Evolutionary conservation across 2,888 invertebrate species (phyloP).

Genomic region (Perdita meconis): DNA sequence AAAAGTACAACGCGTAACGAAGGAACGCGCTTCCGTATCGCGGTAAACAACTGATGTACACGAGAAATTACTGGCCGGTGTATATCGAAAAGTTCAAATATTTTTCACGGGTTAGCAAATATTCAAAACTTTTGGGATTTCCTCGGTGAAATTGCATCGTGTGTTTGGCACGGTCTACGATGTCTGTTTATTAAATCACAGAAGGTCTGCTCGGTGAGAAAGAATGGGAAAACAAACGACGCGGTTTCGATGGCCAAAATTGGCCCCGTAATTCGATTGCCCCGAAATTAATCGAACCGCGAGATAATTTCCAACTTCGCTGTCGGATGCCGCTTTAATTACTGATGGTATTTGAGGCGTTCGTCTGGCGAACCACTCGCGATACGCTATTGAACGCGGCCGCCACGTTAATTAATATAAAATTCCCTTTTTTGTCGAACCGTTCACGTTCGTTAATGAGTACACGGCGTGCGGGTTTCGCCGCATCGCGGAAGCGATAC

Average conservation of each 20-base stretch:
- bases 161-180: neutral
- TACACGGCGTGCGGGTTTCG: neutral
- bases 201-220: neutral
- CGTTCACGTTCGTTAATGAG: constrained; percentile 1
- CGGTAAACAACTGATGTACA: constrained; percentile 16
- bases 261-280: constrained; percentile 53
- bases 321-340: constrained; percentile 45
- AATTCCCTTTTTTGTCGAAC: constrained; percentile 19
- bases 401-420: constrained; percentile 35
- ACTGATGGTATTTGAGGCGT: constrained; percentile 38
- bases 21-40: neutral
- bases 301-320: constrained; percentile 23
- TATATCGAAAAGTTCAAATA: no score
- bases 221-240: neutral
- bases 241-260: constrained; percentile 24
- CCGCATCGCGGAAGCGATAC: neutral
- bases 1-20: constrained; percentile 5
- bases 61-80: neutral
- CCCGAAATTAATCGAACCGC: constrained; percentile 46
- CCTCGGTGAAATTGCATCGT: no score
- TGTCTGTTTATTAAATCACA: constrained; percentile 6
- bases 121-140: neutral
- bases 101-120: neutral
- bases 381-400: constrained; percentile 26
- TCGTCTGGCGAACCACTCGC: constrained; percentile 25